phyloP scores from a whole-genome alignment of 2,113 vertebrate species.

The Danionella cerebrum region DNA sequence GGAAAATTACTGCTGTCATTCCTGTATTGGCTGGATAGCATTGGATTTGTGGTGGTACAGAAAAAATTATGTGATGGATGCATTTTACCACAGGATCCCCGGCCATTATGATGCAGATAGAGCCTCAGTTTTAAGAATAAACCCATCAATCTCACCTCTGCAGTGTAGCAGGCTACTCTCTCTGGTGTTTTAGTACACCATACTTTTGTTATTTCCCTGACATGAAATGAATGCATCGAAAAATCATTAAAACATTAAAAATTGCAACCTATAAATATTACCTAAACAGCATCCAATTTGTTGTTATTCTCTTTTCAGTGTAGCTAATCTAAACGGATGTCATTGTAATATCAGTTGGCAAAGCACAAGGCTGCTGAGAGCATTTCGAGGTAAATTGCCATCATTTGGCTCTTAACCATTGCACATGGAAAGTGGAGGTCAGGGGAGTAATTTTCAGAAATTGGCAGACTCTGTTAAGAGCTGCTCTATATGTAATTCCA shows the following conservation, averaged over 20 bases:
- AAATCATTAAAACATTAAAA: slow-evolving; percentile 12
- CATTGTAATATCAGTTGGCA: neutral
- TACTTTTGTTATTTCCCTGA: neutral
- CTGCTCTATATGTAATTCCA: neutral
- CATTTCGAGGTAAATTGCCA: neutral
- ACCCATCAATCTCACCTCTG: slow-evolving; percentile 18
- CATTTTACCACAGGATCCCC: neutral
- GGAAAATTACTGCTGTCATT: slow-evolving; percentile 38
- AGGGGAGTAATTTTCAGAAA: slow-evolving; percentile 19
- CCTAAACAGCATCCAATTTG: neutral
- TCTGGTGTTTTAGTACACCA: neutral
- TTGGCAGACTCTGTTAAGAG: neutral
- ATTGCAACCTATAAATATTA: neutral
- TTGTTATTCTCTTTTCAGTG: neutral
- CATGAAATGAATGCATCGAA: neutral
- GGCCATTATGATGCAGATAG: slow-evolving; percentile 21
- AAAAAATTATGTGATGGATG: slow-evolving; percentile 31
- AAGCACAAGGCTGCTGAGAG: slow-evolving; percentile 1
- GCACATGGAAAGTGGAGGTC: slow-evolving; percentile 15
- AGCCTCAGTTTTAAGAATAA: slow-evolving; percentile 15
- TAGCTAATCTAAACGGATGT: slow-evolving; percentile 9
- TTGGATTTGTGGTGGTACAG: slow-evolving; percentile 25
- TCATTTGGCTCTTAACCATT: slow-evolving; percentile 13
- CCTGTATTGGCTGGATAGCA: slow-evolving; percentile 11
- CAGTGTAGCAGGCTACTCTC: neutral